Percentiles rank a stretch among this genome's conserved stretches.
Conservation (phyloP, 2,797 vertebrate genomes). For the Muraenolepis orangiensis region DNA sequence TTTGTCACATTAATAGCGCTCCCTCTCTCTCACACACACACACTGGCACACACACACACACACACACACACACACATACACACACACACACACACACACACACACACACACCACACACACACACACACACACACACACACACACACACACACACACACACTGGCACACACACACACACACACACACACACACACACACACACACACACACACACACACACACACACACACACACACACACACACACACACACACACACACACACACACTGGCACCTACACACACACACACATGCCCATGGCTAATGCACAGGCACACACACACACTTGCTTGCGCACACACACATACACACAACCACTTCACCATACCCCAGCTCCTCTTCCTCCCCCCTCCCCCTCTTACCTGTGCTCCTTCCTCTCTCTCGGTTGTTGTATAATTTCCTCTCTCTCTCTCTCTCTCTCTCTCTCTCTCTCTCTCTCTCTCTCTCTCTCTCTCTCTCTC, state of each 20-base stretch:
- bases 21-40: slow-evolving; percentile 35
- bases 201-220: background rate
- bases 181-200: slow-evolving; percentile 13
- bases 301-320: background rate
- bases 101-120: slow-evolving; percentile 15
- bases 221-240: background rate
- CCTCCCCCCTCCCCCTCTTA: background rate
- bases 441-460: background rate
- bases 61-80: slow-evolving; percentile 1
- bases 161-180: slow-evolving; percentile 14
- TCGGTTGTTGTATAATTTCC: background rate
- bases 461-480: background rate
- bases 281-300: background rate
- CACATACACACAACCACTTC: background rate
- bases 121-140: slow-evolving; percentile 15
- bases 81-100: background rate
- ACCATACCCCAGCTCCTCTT: background rate
- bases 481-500: background rate
- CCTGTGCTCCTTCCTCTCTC: background rate
- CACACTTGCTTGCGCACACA: slow-evolving; percentile 4
- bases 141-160: background rate
- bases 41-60: slow-evolving; percentile 29
- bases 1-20: slow-evolving; percentile 65
- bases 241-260: background rate
- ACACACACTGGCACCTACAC: slow-evolving; percentile 1